These are phyloP conservation scores for Spodoptera frugiperda DNA, from an alignment of 1,140 invertebrate genomes.

Conservation along the genomic window DNA sequence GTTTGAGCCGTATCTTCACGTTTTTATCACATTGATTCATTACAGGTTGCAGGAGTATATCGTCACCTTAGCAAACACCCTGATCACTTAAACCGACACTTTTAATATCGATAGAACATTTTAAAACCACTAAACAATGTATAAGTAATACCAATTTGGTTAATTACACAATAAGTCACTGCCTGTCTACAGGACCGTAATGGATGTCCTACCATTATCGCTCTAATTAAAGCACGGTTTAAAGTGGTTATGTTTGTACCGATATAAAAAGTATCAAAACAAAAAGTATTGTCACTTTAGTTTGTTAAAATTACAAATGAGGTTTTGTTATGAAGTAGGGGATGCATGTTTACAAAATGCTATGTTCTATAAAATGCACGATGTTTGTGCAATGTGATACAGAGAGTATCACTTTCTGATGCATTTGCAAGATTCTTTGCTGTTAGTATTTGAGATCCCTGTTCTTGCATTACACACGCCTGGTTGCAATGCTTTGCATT, in stretches of 20 bases:
- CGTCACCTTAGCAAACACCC: constrained; percentile 58
- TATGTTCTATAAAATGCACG: constrained; percentile 62
- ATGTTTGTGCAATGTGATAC: constrained; percentile 67
- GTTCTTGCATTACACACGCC: constrained; percentile 80
- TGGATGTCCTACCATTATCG: constrained; percentile 27
- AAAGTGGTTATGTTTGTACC: constrained; percentile 53
- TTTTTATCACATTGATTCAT: constrained; percentile 59
- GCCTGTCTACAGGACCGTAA: constrained; percentile 19
- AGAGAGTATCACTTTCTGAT: constrained; percentile 56
- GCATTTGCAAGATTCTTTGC: constrained; percentile 70
- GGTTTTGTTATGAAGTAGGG: constrained; percentile 45
- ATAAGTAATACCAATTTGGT: constrained; percentile 12
- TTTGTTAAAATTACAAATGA: constrained; percentile 52
- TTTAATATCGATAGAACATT: constrained; percentile 42
- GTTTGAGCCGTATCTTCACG: constrained; percentile 71
- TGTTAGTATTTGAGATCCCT: constrained; percentile 60
- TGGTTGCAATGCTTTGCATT: constrained; percentile 84
- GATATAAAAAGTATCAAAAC: constrained; percentile 56
- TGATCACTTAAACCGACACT: constrained; percentile 37
- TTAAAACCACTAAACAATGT: constrained; percentile 35
- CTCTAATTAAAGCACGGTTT: constrained; percentile 57
- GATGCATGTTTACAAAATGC: constrained; percentile 51
- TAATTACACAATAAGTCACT: constrained; percentile 32
- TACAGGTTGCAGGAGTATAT: constrained; percentile 76
- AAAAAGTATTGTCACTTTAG: constrained; percentile 31